Percentiles rank a stretch among this genome's conserved stretches.
Conservation (phyloP, 2,113 vertebrate species). For the Plotosus lineatus region DNA sequence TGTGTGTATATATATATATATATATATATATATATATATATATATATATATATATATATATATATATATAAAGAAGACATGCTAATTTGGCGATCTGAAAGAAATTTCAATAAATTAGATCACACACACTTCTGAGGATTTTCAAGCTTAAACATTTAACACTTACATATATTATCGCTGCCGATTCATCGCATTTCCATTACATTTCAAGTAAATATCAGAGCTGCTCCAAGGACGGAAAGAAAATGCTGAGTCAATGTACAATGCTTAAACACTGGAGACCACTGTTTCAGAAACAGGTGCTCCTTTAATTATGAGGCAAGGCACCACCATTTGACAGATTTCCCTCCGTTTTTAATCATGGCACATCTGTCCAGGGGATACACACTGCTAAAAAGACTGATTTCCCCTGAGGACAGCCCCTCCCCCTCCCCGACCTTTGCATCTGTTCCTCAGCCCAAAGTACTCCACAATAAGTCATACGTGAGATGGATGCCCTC, state of each 20-base stretch:
- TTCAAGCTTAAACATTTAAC: neutral
- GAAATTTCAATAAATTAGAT: neutral
- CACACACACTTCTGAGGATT: neutral
- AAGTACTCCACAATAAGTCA: slow-evolving; percentile 49
- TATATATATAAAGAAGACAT: neutral
- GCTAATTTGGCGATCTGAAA: neutral
- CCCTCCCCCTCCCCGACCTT: slow-evolving; percentile 56
- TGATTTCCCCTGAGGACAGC: slow-evolving; percentile 69
- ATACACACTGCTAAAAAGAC: slow-evolving; percentile 63
- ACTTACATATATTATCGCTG: neutral
- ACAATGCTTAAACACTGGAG: neutral
- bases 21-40: too few species aligned
- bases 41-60: too few species aligned
- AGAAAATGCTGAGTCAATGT: slow-evolving; percentile 15
- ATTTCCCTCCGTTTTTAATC: slow-evolving; percentile 65
- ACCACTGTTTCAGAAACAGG: slow-evolving; percentile 59
- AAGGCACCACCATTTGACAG: slow-evolving; percentile 62
- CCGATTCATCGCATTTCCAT: neutral
- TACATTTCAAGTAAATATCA: neutral
- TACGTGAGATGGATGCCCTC: slow-evolving; percentile 39
- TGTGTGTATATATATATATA: too few species aligned
- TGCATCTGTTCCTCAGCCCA: slow-evolving; percentile 63
- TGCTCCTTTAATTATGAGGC: slow-evolving; percentile 69
- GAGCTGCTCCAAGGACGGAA: neutral
- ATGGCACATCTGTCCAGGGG: slow-evolving; percentile 67